A percentile compares a stretch with the other conserved stretches of the same genome.
Evolutionary conservation across 1,140 invertebrate genomes (phyloP).

Genomic region (Acromyrmex charruanus): DNA sequence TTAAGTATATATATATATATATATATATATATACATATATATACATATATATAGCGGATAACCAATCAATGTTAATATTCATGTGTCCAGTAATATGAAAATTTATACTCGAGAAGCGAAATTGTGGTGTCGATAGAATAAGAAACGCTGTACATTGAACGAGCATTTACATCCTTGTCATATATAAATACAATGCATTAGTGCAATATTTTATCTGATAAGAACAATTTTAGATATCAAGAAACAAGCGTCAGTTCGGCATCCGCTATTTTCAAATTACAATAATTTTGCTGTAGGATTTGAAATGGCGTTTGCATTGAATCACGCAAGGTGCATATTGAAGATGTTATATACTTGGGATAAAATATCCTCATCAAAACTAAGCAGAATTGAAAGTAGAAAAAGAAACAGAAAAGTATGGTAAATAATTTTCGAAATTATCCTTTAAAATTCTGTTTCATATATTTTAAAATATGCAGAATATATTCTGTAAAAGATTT

Average conservation of each 20-base stretch:
- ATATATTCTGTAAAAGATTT: constrained; percentile 12
- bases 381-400: constrained; percentile 25
- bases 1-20: no score
- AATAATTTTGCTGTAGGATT: constrained; percentile 34
- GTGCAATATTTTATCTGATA: constrained; percentile 45
- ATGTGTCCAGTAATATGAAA: constrained; percentile 55
- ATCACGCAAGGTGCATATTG: constrained; percentile 8
- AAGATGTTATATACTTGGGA: constrained; percentile 40
- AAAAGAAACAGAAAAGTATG: neutral
- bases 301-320: constrained; percentile 50
- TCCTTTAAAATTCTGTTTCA: neutral
- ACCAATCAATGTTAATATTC: constrained; percentile 68
- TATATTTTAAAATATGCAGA: neutral
- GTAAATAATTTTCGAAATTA: neutral
- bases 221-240: constrained; percentile 22
- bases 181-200: constrained; percentile 44
- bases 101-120: constrained; percentile 60
- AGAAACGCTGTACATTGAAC: constrained; percentile 68
- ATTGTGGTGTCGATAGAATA: constrained; percentile 61
- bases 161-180: constrained; percentile 57
- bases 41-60: constrained; percentile 18
- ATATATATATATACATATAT: no score
- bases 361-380: constrained; percentile 33
- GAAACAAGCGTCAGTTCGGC: neutral
- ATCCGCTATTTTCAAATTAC: constrained; percentile 53